phyloP scores from a whole-genome alignment of 2,797 vertebrate genomes.

The Arctocebus calabarensis region DNA sequence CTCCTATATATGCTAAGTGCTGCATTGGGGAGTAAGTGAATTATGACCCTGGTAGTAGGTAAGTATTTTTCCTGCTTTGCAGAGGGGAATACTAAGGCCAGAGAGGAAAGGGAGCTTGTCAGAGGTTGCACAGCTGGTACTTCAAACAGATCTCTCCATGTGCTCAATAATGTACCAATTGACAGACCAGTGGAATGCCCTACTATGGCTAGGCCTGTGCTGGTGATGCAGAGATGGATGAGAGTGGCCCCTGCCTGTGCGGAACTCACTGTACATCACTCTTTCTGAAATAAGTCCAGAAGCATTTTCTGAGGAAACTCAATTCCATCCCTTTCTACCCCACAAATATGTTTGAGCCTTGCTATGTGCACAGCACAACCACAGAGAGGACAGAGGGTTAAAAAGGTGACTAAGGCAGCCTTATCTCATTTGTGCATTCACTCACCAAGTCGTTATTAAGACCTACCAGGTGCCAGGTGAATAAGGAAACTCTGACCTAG shows the following conservation, averaged over 20 bases:
- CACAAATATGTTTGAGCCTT: background rate
- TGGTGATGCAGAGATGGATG: background rate
- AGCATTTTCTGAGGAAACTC: background rate
- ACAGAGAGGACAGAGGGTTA: background rate
- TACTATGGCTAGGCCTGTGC: background rate
- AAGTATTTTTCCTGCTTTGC: background rate
- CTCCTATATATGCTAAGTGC: rapidly evolving
- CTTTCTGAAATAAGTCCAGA: background rate
- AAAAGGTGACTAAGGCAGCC: background rate
- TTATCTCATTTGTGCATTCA: background rate
- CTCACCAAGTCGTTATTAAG: background rate
- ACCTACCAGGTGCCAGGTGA: background rate
- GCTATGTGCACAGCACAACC: background rate
- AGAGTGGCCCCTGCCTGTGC: rapidly evolving
- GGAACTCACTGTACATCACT: background rate
- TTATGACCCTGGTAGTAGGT: background rate
- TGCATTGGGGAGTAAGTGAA: too few relatives aligned
- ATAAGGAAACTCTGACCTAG: background rate
- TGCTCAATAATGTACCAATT: background rate
- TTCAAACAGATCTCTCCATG: background rate
- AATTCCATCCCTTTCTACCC: background rate
- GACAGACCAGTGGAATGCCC: background rate
- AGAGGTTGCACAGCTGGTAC: background rate
- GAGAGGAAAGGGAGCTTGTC: background rate
- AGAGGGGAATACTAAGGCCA: background rate